Percentiles rank a stretch among this genome's conserved stretches.
Evolutionary conservation across 2,888 invertebrate genomes (phyloP).

Genomic region (Melinaea marsaeus): DNA sequence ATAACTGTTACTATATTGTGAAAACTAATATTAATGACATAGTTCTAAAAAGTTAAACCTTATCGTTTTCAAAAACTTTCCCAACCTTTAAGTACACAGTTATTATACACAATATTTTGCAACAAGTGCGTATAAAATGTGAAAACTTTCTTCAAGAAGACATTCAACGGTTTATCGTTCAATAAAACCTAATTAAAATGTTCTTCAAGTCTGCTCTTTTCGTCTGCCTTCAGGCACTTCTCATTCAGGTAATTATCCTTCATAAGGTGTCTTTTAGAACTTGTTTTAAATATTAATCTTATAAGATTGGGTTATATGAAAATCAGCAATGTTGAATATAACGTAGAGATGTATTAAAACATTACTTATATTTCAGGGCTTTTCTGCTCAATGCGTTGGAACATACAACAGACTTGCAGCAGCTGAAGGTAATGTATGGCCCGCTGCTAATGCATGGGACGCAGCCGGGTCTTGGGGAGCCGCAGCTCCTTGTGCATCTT

Average conservation of each 20-base stretch:
- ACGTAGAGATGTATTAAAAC: too few species aligned
- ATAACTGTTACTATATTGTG: neutral
- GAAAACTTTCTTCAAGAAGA: too few species aligned
- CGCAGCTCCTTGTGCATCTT: slow-evolving; percentile 18
- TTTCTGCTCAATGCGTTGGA: slow-evolving; percentile 24
- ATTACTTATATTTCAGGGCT: slow-evolving; percentile 22
- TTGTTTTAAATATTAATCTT: neutral
- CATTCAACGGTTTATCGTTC: too few species aligned
- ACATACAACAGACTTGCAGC: slow-evolving; percentile 16
- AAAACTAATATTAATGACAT: neutral
- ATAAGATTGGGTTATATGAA: too few species aligned
- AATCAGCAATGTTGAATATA: neutral
- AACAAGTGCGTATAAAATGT: neutral
- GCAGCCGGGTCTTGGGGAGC: neutral
- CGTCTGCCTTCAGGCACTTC: neutral
- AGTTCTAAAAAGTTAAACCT: neutral
- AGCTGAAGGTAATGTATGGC: slow-evolving; percentile 11
- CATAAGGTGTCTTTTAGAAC: neutral
- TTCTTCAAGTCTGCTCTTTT: neutral
- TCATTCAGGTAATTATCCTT: neutral
- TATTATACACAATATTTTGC: neutral
- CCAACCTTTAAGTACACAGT: neutral
- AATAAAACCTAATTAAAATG: neutral
- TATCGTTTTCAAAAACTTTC: neutral
- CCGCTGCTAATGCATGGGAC: slow-evolving; percentile 14